Evolutionary conservation across 2,113 vertebrate species (phyloP), one percentile per base, ranked within the genome.

Genomic region (Scytalopus superciliaris): DNA sequence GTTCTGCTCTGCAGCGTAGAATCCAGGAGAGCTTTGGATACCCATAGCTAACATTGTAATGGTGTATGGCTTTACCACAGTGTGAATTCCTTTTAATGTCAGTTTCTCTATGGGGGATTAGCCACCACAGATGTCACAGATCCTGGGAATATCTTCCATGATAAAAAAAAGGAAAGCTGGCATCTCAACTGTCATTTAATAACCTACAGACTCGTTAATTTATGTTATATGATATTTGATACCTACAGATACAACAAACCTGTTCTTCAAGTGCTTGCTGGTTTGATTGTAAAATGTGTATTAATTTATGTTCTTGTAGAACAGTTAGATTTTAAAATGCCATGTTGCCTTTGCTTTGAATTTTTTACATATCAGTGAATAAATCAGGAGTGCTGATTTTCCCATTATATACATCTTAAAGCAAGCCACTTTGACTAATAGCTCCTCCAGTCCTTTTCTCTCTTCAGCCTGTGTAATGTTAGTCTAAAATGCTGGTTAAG

Each of bases 121-220:
- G 95, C 90, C 97, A 96, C 96, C 96, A 96, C 98, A 98, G 98
- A 98, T 98, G 98, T 98, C 97, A 95, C 67, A 78, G 97, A 97
- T 97, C 97, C 95, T 98, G 97, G 97, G 97, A 98, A 98, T 98
- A 97, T 93, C 97, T 98, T 96, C 94, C 92, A 90, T 94, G 97
- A 97, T 96, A 96, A 97, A 97, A 97, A 97, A 96, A 96, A 94
- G 93, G 93, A 96, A 93, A 94, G 87, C 95, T 97, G 97, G 97
- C 96, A 97, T 78, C 92, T 96, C 90, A 81, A 96, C 90, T 93
- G 96, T 96, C 96, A 96, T 96, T 96, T 93, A 89, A 94, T 96
- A 97, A 94, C 94, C 89, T 95, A 87, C 93, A 91, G 96, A 95
- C 93, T 93, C 12, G 59, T 91, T 93, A 93, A 94, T 96, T 91